phyloP scores from a whole-genome alignment of 2,888 invertebrate species.

The Brachyptera risi region DNA sequence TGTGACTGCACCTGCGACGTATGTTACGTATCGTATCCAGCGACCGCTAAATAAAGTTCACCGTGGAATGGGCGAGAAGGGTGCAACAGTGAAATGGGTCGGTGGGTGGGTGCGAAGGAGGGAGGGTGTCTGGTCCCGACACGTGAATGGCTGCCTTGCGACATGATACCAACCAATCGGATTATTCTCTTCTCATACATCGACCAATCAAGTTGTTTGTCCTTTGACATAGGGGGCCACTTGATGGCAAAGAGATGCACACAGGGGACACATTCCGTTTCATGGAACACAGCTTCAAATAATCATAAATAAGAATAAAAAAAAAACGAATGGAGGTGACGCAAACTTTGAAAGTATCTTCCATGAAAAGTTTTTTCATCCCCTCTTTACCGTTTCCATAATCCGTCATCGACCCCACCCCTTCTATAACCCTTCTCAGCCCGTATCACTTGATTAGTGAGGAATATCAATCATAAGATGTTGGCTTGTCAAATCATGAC shows the following conservation, averaged over 20 bases:
- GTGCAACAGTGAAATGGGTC: background rate
- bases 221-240: background rate
- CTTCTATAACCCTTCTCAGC: no score
- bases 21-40: constrained; percentile 5
- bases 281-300: no score
- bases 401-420: no score
- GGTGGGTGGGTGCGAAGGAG: background rate
- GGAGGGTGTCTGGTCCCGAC: background rate
- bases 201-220: background rate
- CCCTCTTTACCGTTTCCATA: no score
- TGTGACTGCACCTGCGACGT: no score
- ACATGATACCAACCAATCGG: background rate
- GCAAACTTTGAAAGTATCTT: no score
- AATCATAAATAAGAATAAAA: no score
- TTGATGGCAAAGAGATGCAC: background rate
- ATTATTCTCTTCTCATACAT: background rate
- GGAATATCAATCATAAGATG: no score
- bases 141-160: constrained; percentile 13
- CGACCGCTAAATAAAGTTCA: constrained; percentile 12
- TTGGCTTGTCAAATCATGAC: no score
- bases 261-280: constrained; percentile 8
- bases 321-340: no score
- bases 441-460: no score
- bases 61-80: constrained; percentile 11
- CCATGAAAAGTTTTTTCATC: no score